Evolutionary conservation across 2,888 invertebrate species (phyloP).

Genomic region (Limulus polyphemus): DNA sequence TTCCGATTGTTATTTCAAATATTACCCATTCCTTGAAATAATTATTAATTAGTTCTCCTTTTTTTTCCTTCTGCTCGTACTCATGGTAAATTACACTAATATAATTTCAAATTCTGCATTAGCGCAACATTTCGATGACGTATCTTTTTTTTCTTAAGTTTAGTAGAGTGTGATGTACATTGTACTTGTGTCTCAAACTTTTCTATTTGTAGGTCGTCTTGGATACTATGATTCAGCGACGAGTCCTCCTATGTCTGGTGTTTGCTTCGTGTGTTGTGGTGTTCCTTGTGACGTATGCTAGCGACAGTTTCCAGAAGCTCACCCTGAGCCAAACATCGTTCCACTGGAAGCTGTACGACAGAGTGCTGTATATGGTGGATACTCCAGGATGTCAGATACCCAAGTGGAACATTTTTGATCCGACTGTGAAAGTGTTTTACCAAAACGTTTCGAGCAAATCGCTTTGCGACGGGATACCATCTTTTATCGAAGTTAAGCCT

Average conservation of each 20-base stretch:
- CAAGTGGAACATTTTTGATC: conserved; percentile 22
- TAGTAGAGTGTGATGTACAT: too few species aligned
- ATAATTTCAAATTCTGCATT: too few species aligned
- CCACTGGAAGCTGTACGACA: neutral
- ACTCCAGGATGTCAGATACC: conserved; percentile 23
- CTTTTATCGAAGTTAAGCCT: conserved; percentile 8
- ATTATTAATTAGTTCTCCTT: too few species aligned
- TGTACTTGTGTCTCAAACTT: too few species aligned
- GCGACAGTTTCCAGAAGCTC: neutral
- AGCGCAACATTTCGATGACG: too few species aligned
- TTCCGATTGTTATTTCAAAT: too few species aligned
- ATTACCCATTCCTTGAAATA: too few species aligned
- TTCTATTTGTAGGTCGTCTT: too few species aligned
- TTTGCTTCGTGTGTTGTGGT: neutral
- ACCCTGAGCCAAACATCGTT: neutral
- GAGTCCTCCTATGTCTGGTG: neutral
- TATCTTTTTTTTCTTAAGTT: too few species aligned
- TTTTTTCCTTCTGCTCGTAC: too few species aligned
- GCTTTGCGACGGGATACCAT: conserved; percentile 11
- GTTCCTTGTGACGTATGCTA: neutral
- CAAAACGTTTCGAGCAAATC: conserved; percentile 4
- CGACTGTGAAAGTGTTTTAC: conserved; percentile 13
- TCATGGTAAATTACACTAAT: too few species aligned
- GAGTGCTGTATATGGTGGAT: conserved; percentile 11
- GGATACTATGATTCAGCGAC: neutral